Percentiles rank a stretch among this genome's conserved stretches.
These are phyloP conservation scores for Drosophila paulistorum DNA, from an alignment of 1,140 invertebrate genomes.

Conservation along the genomic window DNA sequence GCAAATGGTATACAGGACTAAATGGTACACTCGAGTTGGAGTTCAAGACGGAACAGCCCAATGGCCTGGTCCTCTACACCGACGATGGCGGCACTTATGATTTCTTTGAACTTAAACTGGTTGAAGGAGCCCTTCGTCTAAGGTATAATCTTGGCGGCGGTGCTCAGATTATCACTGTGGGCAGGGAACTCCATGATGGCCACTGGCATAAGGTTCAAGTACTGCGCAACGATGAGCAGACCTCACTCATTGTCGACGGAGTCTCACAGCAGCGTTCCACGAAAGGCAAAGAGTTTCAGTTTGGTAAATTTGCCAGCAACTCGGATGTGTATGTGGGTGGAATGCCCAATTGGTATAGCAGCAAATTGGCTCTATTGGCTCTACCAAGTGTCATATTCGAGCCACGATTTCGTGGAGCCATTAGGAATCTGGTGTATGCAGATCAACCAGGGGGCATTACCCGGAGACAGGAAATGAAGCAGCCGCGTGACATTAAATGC, in stretches of 20 bases:
- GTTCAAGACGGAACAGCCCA: conserved; percentile 95
- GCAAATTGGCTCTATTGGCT: conserved; percentile 91
- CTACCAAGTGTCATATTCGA: conserved; percentile 95
- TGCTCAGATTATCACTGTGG: conserved; percentile 93
- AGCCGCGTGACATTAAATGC: conserved; percentile 87
- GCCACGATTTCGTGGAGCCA: conserved; percentile 92
- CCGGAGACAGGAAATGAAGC: conserved; percentile 90
- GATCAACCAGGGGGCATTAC: conserved; percentile 89
- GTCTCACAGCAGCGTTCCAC: conserved; percentile 89
- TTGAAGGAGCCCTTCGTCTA: conserved; percentile 93
- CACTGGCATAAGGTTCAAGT: conserved; percentile 95
- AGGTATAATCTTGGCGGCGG: conserved; percentile 94
- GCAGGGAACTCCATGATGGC: conserved; percentile 92
- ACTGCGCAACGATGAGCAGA: conserved; percentile 89
- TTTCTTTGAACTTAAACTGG: conserved; percentile 97
- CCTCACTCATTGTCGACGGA: conserved; percentile 91
- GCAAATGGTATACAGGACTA: conserved; percentile 93
- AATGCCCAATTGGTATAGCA: conserved; percentile 94
- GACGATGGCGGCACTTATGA: conserved; percentile 97
- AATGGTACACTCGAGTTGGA: conserved; percentile 95
- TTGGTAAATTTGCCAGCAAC: conserved; percentile 92
- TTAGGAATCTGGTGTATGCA: conserved; percentile 93
- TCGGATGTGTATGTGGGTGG: conserved; percentile 96
- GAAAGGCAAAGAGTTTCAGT: conserved; percentile 92
- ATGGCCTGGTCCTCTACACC: conserved; percentile 94